A percentile compares a stretch with the other conserved stretches of the same genome.
These are phyloP conservation scores for Parapsyche elsis DNA, from an alignment of 1,140 invertebrate species.

Conservation along the genomic window DNA sequence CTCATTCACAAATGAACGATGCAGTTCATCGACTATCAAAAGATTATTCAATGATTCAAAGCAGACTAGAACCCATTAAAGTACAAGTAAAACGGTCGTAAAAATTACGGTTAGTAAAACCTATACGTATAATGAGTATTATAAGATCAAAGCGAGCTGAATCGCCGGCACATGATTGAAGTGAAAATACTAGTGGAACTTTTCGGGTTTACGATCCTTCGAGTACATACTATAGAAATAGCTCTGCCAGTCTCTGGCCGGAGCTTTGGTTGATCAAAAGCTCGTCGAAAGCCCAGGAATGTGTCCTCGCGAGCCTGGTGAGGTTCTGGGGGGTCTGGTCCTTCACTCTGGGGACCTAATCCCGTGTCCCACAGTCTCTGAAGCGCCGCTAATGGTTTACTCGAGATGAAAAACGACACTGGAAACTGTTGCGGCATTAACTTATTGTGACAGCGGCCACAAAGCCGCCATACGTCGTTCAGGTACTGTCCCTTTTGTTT, in stretches of 20 bases:
- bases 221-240: neutral
- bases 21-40: no score
- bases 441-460: constrained; percentile 35
- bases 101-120: neutral
- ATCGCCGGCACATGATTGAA: neutral
- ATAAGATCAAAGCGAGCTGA: neutral
- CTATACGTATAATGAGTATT: neutral
- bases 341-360: constrained; percentile 5
- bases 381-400: constrained; percentile 23
- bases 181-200: neutral
- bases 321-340: constrained; percentile 24
- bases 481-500: constrained; percentile 7
- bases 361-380: neutral
- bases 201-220: neutral
- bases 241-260: no score
- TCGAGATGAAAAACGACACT: constrained; percentile 38
- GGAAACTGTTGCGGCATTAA: constrained; percentile 40
- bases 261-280: constrained; percentile 1
- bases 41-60: no score
- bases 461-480: neutral
- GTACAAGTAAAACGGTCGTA: neutral
- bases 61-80: neutral
- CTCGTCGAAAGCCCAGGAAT: neutral
- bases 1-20: no score
- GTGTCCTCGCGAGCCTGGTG: neutral